Evolutionary conservation across 2,797 vertebrate genomes (phyloP).

Genomic region (Antennarius maculatus): DNA sequence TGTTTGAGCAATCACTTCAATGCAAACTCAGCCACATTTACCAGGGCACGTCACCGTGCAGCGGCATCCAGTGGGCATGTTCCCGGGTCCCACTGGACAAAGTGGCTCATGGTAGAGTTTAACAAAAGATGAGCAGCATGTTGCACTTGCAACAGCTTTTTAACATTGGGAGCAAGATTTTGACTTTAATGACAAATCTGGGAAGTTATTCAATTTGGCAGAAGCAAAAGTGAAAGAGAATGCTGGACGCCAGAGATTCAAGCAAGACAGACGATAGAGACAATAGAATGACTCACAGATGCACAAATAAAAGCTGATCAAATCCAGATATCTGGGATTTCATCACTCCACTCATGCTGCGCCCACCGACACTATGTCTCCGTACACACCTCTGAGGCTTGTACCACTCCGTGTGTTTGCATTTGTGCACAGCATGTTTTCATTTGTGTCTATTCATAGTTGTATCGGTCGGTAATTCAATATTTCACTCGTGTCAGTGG

Average conservation of each 20-base stretch:
- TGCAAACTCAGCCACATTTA: constrained; percentile 25
- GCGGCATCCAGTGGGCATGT: constrained; percentile 8
- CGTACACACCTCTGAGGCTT: constrained; percentile 11
- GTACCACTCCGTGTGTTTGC: neutral
- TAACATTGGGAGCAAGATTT: neutral
- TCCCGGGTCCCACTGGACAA: constrained; percentile 19
- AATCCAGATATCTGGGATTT: constrained; percentile 47
- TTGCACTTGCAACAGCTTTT: constrained; percentile 20
- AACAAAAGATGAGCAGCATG: constrained; percentile 21
- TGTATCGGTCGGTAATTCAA: constrained; percentile 41
- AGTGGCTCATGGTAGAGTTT: constrained; percentile 22
- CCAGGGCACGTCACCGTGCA: neutral
- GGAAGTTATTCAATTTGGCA: constrained; percentile 22
- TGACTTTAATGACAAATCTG: constrained; percentile 25
- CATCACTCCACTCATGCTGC: constrained; percentile 26
- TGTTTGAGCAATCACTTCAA: constrained; percentile 23
- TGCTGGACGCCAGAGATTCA: constrained; percentile 4
- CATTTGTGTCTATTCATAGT: neutral
- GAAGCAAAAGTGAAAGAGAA: constrained; percentile 25
- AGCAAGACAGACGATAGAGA: constrained; percentile 18
- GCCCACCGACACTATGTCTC: constrained; percentile 11
- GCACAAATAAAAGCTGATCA: constrained; percentile 41
- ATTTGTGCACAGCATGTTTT: constrained; percentile 6
- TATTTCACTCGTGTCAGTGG: constrained; percentile 49
- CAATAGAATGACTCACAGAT: constrained; percentile 45